Percentiles rank a stretch among this genome's conserved stretches.
These are phyloP conservation scores for Luscinia megarhynchos DNA, from an alignment of 2,797 vertebrate species.

Conservation along the genomic window DNA sequence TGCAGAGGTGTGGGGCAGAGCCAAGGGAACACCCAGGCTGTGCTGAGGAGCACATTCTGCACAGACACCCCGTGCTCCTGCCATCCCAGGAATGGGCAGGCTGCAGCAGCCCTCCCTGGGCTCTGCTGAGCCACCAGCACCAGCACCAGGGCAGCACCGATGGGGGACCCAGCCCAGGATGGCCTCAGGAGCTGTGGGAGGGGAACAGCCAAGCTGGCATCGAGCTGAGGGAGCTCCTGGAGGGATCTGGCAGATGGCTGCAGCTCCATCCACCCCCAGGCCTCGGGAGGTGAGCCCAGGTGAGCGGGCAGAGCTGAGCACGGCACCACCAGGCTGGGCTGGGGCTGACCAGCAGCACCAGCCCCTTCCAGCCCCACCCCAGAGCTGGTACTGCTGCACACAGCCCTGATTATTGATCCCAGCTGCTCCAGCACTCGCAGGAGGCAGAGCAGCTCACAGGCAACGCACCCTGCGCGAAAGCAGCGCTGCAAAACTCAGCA, in stretches of 20 bases:
- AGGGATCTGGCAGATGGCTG: not conserved
- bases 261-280: fast-evolving
- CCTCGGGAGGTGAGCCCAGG: not conserved
- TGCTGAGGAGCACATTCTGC: not conserved
- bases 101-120: slow-evolving; percentile 19
- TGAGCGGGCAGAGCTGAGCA: not conserved
- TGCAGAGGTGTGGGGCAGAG: fast-evolving
- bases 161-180: not conserved
- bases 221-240: not conserved
- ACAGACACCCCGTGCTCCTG: not conserved
- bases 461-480: not conserved
- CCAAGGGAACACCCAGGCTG: fast-evolving
- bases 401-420: not conserved
- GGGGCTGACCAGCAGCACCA: not conserved
- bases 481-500: not conserved
- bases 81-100: not conserved
- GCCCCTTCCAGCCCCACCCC: not conserved
- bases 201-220: not conserved
- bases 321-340: not conserved
- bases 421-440: not conserved
- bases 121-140: slow-evolving; percentile 20
- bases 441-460: not conserved
- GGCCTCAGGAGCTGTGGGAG: not conserved
- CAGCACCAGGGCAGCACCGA: not conserved
- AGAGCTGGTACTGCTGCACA: not conserved